Conservation (phyloP, 2,113 vertebrate genomes). For the Urocynchramus pylzowi region DNA sequence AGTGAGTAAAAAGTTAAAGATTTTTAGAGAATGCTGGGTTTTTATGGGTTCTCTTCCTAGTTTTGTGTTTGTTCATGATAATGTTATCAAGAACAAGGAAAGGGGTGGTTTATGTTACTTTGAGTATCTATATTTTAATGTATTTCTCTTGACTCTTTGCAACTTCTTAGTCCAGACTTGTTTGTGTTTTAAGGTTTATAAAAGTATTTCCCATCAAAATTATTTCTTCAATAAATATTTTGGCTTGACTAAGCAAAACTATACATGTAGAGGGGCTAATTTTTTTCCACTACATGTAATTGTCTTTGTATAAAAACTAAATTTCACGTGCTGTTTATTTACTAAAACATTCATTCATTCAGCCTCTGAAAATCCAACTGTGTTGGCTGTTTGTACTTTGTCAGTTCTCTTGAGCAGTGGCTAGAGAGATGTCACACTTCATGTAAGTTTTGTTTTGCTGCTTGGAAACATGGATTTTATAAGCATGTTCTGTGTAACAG, state of each 20-base stretch:
- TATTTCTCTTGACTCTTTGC: background rate
- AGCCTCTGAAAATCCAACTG: background rate
- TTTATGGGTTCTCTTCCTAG: background rate
- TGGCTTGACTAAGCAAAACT: background rate
- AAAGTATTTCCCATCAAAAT: slow-evolving; percentile 33
- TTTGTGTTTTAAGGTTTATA: background rate
- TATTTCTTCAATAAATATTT: slow-evolving; percentile 37
- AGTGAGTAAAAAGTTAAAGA: background rate
- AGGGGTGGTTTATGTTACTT: background rate
- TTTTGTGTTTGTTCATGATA: background rate
- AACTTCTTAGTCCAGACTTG: background rate
- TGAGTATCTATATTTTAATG: background rate
- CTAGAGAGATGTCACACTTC: background rate
- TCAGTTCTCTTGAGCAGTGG: background rate
- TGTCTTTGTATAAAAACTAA: background rate
- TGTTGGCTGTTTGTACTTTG: background rate
- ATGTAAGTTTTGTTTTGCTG: background rate
- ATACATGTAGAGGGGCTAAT: background rate
- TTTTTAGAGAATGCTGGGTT: background rate
- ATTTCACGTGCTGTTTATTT: slow-evolving; percentile 15
- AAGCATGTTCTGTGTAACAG: background rate
- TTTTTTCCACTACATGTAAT: background rate
- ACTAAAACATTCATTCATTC: background rate
- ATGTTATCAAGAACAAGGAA: background rate
- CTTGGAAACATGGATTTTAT: background rate